Evolutionary conservation across 2,113 vertebrate species (phyloP).

Genomic region (Sebastes fasciatus): DNA sequence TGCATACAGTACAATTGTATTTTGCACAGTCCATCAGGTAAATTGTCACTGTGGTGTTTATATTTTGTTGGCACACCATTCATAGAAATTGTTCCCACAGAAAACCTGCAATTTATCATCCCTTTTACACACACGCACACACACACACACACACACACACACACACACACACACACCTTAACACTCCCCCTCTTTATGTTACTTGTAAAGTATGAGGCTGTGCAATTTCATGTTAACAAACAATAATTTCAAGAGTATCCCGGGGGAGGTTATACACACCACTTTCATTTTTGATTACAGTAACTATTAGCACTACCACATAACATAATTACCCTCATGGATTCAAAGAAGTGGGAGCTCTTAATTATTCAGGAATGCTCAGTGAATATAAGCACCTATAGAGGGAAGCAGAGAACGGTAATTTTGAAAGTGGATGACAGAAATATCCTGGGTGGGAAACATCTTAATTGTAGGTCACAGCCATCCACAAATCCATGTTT

Average conservation of each 20-base stretch:
- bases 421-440: constrained; percentile 2
- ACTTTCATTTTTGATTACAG: constrained; percentile 44
- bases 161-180: constrained; percentile 4
- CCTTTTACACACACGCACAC: background rate
- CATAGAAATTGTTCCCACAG: constrained; percentile 28
- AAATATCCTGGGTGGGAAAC: constrained; percentile 13
- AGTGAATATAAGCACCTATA: constrained; percentile 21
- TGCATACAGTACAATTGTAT: constrained; percentile 9
- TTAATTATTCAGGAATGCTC: constrained; percentile 35
- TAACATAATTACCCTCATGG: constrained; percentile 30
- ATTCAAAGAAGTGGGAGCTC: constrained; percentile 20
- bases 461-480: constrained; percentile 28
- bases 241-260: constrained; percentile 27
- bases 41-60: constrained; percentile 30
- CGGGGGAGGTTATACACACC: constrained; percentile 17
- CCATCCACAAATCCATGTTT: background rate
- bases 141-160: background rate
- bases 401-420: background rate
- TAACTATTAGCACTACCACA: constrained; percentile 23
- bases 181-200: background rate
- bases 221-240: constrained; percentile 44
- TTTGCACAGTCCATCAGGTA: constrained; percentile 47
- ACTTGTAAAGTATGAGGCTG: background rate
- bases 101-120: constrained; percentile 54
- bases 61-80: constrained; percentile 1